phyloP scores from a whole-genome alignment of 2,113 vertebrate genomes.

The Rhipidura dahli region DNA sequence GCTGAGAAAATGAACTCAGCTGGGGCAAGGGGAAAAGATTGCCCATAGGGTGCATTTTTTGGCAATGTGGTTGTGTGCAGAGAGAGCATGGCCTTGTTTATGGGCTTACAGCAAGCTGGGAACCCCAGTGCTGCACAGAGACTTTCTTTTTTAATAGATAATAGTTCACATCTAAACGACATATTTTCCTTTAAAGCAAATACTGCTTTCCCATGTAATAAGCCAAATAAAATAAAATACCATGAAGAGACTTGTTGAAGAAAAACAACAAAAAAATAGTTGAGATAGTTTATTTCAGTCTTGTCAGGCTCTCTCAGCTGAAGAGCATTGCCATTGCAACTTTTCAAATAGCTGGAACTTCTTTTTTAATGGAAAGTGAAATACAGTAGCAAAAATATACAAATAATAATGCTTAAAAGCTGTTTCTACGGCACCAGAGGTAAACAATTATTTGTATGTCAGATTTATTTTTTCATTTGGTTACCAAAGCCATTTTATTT shows the following conservation, averaged over 20 bases:
- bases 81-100: background rate
- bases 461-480: background rate
- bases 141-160: background rate
- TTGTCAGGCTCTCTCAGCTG: background rate
- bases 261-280: background rate
- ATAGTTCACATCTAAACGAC: background rate
- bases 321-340: background rate
- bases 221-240: constrained; percentile 60
- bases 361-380: background rate
- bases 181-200: constrained; percentile 28
- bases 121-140: background rate
- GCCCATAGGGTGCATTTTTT: background rate
- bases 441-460: background rate
- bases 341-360: background rate
- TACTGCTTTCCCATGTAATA: constrained; percentile 37
- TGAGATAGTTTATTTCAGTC: background rate
- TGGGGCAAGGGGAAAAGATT: background rate
- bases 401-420: background rate
- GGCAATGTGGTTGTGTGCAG: background rate
- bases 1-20: background rate
- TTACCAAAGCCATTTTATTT: background rate
- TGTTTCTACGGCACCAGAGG: background rate
- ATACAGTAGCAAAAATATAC: background rate
- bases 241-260: background rate
- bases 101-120: background rate